Percentiles rank a stretch among this genome's conserved stretches.
Conservation (phyloP, 2,888 invertebrate genomes). For the Hedychridium roseum region DNA sequence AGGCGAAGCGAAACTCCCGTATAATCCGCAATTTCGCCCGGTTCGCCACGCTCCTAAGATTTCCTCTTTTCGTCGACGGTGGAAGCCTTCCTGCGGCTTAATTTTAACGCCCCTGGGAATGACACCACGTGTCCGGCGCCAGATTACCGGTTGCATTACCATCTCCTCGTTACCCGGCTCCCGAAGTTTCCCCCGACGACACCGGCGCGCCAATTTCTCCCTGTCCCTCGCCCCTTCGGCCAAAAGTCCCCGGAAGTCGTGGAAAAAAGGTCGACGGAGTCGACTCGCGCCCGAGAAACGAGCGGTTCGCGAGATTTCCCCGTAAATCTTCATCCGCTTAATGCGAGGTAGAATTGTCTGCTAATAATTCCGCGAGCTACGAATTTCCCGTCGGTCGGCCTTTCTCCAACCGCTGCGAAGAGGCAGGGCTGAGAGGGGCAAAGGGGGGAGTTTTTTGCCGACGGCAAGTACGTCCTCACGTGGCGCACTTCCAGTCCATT, state of each 20-base stretch:
- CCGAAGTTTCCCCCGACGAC: no score
- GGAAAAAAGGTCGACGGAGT: background rate
- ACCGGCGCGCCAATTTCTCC: background rate
- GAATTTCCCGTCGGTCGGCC: no score
- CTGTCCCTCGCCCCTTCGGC: constrained; percentile 9
- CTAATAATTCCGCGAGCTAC: no score
- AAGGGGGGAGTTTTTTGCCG: no score
- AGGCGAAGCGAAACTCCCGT: constrained; percentile 26
- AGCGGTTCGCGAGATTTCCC: no score
- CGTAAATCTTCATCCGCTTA: no score
- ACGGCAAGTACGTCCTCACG: constrained; percentile 5
- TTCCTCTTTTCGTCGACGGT: constrained; percentile 23
- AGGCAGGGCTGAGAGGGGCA: no score
- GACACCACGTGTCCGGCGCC: constrained; percentile 19
- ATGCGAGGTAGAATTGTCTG: no score
- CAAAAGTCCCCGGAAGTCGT: constrained; percentile 1
- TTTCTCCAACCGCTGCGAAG: no score
- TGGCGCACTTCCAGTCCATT: constrained; percentile 23
- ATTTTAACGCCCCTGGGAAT: constrained; percentile 42
- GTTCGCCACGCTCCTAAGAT: constrained; percentile 39
- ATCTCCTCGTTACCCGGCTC: no score
- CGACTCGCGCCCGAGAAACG: no score
- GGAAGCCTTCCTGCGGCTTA: constrained; percentile 33
- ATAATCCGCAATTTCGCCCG: constrained; percentile 49
- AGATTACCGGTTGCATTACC: no score